Percentiles rank a stretch among this genome's conserved stretches.
Evolutionary conservation across 2,888 invertebrate species (phyloP).

Genomic region (Pherbina coryleti): DNA sequence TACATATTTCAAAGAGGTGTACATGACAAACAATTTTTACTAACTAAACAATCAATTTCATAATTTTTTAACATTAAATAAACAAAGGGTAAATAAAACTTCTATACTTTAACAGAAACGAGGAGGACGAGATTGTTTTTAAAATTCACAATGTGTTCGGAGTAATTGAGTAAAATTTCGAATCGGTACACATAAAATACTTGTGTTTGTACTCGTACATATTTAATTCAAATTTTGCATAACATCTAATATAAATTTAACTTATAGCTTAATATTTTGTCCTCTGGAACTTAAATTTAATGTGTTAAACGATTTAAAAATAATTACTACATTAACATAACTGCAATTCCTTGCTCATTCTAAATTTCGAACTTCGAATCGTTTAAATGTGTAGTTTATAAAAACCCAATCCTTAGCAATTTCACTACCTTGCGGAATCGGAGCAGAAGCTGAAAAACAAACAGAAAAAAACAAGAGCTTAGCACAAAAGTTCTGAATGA

Average conservation of each 20-base stretch:
- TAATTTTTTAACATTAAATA: constrained; percentile 11
- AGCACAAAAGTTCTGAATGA: neutral
- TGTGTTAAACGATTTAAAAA: constrained; percentile 27
- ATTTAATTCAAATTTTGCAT: constrained; percentile 25
- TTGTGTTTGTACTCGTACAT: constrained; percentile 33
- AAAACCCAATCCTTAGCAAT: constrained; percentile 99
- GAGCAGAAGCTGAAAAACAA: constrained; percentile 81
- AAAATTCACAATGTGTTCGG: neutral
- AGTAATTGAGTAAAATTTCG: neutral
- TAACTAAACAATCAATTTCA: constrained; percentile 31
- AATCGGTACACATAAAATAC: neutral
- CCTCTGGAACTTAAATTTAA: constrained; percentile 30
- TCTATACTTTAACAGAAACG: constrained; percentile 11
- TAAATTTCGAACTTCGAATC: constrained; percentile 84
- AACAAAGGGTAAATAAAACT: neutral
- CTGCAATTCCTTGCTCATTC: constrained; percentile 52
- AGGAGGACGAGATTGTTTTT: constrained; percentile 5
- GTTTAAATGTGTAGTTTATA: constrained; percentile 99
- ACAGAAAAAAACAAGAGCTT: neutral
- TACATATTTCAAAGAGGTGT: constrained; percentile 23
- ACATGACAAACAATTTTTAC: constrained; percentile 13
- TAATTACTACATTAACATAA: constrained; percentile 27
- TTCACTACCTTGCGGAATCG: constrained; percentile 90
- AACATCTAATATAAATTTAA: constrained; percentile 26
- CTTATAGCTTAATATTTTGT: constrained; percentile 12